phyloP scores from a whole-genome alignment of 2,113 vertebrate species.

The Megaceryle torquata region DNA sequence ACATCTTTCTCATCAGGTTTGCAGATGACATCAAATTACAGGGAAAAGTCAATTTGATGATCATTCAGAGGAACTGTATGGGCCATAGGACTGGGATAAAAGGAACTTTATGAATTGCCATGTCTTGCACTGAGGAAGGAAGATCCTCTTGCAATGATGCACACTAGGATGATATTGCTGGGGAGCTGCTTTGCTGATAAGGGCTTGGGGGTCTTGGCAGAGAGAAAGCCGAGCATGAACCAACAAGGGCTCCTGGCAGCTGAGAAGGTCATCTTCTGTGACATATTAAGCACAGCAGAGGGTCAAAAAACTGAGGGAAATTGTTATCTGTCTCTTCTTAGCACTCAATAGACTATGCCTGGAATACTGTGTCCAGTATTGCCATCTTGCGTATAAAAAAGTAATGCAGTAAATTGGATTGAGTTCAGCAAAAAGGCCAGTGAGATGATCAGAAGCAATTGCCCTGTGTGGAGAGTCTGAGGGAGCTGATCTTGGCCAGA shows the following conservation, averaged over 20 bases:
- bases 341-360: not conserved
- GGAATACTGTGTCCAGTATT: not conserved
- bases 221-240: not conserved
- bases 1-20: not conserved
- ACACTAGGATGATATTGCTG: not conserved
- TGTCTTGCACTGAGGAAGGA: not conserved
- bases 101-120: not conserved
- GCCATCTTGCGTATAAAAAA: not conserved
- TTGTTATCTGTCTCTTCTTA: not conserved
- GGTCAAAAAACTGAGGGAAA: not conserved
- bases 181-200: not conserved
- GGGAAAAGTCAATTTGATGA: not conserved
- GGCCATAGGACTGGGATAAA: not conserved
- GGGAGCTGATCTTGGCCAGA: not conserved
- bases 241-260: not conserved
- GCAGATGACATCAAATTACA: not conserved
- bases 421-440: not conserved
- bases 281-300: not conserved
- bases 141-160: not conserved
- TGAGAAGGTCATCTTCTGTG: not conserved
- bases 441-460: not conserved
- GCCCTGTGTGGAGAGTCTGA: not conserved
- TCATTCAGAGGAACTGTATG: not conserved
- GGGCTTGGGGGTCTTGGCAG: not conserved
- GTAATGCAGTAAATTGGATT: not conserved